Base-by-base conservation (phyloP, 1,140 invertebrate species). In the Cydia strobilella region DNA sequence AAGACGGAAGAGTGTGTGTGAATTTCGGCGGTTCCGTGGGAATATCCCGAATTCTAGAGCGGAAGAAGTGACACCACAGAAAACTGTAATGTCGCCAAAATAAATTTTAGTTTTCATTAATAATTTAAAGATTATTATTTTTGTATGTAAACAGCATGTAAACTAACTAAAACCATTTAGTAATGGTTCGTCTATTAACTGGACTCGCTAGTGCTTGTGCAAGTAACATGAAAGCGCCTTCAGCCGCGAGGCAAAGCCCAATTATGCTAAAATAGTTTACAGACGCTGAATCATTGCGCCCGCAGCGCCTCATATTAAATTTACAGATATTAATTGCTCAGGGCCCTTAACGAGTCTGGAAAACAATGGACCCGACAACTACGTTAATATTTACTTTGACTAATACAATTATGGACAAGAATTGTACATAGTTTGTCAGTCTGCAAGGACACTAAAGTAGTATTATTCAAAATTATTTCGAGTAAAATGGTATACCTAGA, bases 211-310 rank as follows among this genome's bases (percentile, higher is more conserved):
- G 45, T 51, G 15, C 48, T 51, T 18, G 15, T 0, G 3, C 48
- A 51, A 51, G 48, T 5, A 18, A 18, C 3, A 1, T 51, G 48
- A 51, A 51, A n/a, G 18, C n/a, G 48, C 15, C 48, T 5, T 0
- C 35, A 35, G 65, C 65, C 15, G 27, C 15, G n/a, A 18, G 27
- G 27, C 13, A 18, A 69, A 69, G 65, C n/a, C 65, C 65, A 69
- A 69, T 69, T 42, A 69, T 69, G 65, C 31, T 69, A 69, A 69
- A 69, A 69, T 69, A 69, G 65, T 69, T 69, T 69, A 42, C 65
- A 69, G 65, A 69, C 65, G 65, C 65, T 69, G 65, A 69, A 69
- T 69, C 65, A 69, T 35, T 18, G 65, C 63, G 63, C 13, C 62
- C 63, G 23, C 23, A 66, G 63, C 63, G 25, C 9, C 31, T 69